These are phyloP conservation scores for Stictonetta naevosa DNA, from an alignment of 2,113 vertebrate genomes.

Conservation along the genomic window DNA sequence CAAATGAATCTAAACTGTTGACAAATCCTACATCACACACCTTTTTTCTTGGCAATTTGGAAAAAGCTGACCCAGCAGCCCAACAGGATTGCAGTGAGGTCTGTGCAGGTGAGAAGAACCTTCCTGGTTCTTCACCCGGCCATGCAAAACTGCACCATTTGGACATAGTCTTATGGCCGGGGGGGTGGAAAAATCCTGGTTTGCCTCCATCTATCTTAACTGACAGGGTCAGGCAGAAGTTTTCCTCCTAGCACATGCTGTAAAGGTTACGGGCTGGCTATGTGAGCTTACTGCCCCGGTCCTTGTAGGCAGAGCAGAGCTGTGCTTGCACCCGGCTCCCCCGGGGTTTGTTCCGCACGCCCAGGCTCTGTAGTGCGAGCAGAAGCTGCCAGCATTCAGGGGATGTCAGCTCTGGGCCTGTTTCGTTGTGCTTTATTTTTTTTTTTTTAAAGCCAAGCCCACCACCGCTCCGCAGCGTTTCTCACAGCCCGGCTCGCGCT, in stretches of 20 bases:
- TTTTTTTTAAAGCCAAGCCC: neutral
- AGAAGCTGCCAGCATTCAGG: neutral
- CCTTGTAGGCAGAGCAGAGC: neutral
- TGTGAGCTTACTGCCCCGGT: neutral
- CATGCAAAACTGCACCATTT: neutral
- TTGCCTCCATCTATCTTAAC: neutral
- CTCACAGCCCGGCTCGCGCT: fast-evolving
- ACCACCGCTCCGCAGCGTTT: fast-evolving
- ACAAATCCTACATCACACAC: neutral
- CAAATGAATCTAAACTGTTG: neutral
- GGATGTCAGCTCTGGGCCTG: neutral
- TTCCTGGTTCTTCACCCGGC: too few relatives aligned
- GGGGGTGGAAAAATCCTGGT: too few relatives aligned
- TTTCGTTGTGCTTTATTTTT: neutral
- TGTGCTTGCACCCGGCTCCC: fast-evolving
- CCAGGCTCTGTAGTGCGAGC: neutral
- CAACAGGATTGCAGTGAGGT: neutral
- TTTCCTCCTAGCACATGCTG: neutral
- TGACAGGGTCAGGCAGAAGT: neutral
- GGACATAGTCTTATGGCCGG: neutral
- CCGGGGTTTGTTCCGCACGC: fast-evolving
- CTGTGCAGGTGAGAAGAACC: too few relatives aligned
- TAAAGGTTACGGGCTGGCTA: neutral
- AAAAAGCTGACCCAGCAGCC: neutral
- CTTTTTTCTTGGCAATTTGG: neutral